phyloP scores from a whole-genome alignment of 2,797 vertebrate genomes.

The Aldrovandia affinis region DNA sequence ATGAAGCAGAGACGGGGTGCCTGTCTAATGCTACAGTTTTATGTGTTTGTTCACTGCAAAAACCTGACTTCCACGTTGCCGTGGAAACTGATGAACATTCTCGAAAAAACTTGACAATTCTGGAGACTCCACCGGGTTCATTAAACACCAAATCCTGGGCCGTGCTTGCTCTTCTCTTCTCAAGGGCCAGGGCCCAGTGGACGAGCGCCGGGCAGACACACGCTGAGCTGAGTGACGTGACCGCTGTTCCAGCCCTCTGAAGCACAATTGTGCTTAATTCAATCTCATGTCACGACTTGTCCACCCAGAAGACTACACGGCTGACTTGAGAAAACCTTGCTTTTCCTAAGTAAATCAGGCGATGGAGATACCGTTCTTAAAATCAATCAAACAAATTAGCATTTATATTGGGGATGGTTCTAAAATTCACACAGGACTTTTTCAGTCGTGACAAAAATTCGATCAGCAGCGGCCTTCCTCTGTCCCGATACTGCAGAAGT shows the following conservation, averaged over 20 bases:
- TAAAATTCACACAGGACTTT: background rate
- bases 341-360: background rate
- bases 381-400: constrained; percentile 5
- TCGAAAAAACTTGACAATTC: background rate
- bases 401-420: constrained; percentile 9
- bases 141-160: background rate
- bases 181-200: background rate
- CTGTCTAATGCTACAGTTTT: background rate
- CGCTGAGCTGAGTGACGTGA: background rate
- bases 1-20: constrained; percentile 11
- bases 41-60: background rate
- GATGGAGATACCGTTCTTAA: background rate
- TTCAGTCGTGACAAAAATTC: background rate
- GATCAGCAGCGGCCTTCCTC: background rate
- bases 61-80: background rate
- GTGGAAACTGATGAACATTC: constrained; percentile 20
- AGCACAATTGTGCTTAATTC: background rate
- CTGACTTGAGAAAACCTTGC: background rate
- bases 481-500: background rate
- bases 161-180: background rate
- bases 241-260: too few relatives aligned
- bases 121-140: background rate
- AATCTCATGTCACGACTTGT: background rate
- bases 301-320: background rate
- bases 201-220: background rate